A percentile compares a stretch with the other conserved stretches of the same genome.
These are phyloP conservation scores for Phenganax stokvisi DNA, from an alignment of 92 coral and sea anemone species.

Conservation along the genomic window DNA sequence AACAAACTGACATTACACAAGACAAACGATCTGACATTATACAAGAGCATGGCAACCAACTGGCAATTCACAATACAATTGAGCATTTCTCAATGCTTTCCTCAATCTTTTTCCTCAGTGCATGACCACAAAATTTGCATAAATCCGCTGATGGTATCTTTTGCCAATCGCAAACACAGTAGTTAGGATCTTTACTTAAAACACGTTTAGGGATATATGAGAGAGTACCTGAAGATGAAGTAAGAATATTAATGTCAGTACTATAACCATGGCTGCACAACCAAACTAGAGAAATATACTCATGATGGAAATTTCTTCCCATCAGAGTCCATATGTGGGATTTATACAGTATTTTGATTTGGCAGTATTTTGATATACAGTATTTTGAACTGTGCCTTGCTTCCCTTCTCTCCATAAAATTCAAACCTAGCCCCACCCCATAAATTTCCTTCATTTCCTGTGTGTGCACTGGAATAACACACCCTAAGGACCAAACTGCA, in stretches of 20 bases:
- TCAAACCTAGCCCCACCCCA: neutral
- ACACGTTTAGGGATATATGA: conserved; percentile 1
- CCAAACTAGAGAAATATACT: conserved; percentile 16
- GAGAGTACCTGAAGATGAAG: neutral
- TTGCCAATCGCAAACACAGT: conserved; percentile 1
- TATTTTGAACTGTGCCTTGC: conserved; percentile 9
- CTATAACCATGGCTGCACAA: conserved; percentile 16
- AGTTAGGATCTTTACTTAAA: neutral
- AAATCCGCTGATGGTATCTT: neutral
- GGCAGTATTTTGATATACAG: neutral
- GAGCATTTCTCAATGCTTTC: neutral
- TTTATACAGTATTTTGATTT: neutral
- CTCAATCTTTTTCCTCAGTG: neutral
- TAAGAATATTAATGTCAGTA: neutral
- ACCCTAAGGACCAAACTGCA: conserved; percentile 36
- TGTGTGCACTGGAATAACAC: conserved; percentile 37
- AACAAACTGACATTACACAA: no score
- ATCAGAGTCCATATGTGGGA: neutral
- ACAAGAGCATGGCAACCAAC: no score
- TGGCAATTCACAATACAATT: no score
- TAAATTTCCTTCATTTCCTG: neutral
- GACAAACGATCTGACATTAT: no score
- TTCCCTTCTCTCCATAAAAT: conserved; percentile 16
- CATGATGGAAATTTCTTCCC: conserved; percentile 19
- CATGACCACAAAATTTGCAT: conserved; percentile 10